Evolutionary conservation across 2,113 vertebrate species (phyloP), one percentile per base, ranked within the genome.

Genomic region (Corapipo altera): DNA sequence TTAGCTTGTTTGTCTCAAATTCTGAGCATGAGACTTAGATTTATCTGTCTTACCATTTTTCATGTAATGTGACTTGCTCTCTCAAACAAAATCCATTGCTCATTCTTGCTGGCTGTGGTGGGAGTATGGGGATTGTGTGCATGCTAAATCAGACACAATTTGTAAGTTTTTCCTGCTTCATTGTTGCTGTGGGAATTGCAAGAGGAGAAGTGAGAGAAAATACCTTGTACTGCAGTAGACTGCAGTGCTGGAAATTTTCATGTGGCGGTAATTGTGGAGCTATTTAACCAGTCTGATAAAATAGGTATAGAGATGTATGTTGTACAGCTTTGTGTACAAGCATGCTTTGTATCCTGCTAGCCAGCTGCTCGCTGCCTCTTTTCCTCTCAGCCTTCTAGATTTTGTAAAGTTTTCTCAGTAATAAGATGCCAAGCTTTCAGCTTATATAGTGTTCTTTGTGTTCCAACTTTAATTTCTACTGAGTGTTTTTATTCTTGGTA

Each of bases 41-140:
- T n/a, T 35, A 28, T 44, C n/a, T 64, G 37, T 20, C 27, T 79
- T 37, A 44, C 6, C 1, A 2, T 67, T 71, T 30, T 83, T 79
- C 27, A 8, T 43, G 32, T n/a, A 21, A 20, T 7, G 6, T n/a
- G 72, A 33, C 33, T 67, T 61, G 32, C 18, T 71, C 5, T 84
- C 39, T 89, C 52, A 69, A 57, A 70, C 7, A 57, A 62, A 69
- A 85, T 49, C 37, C 19, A 7, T 39, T 88, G 62, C 54, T 82
- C 2, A 0, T 66, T 49, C 44, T 11, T 22, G 26, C 30, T n/a
- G 41, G 16, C 19, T 28, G 0, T 43, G 33, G 8, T 46, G 49
- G 15, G 16, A 33, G 11, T 59, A 9, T 33, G 55, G 35, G 33
- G 14, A 5, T 51, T 55, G n/a, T 5, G 14, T 27, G 43, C 49